Percentiles rank a stretch among this genome's conserved stretches.
Conservation (phyloP, 1,140 invertebrate genomes). For the Drosophila mayri region DNA sequence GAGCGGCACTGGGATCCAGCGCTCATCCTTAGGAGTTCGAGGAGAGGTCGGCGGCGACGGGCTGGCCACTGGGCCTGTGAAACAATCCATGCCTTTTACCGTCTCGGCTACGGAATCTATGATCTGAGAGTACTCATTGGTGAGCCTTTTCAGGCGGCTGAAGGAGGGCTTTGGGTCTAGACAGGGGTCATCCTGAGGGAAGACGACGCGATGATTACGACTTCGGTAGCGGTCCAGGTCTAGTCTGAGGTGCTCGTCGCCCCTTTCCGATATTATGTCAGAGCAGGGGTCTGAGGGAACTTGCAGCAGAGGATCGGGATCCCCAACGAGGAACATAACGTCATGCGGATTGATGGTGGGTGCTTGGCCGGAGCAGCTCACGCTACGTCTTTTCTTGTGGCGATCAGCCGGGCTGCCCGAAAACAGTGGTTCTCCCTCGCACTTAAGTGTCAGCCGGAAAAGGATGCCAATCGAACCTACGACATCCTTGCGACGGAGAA, state of each 20-base stretch:
- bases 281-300: slow-evolving; percentile 39
- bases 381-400: background rate
- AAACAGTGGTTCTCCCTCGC: background rate
- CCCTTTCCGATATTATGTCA: slow-evolving; percentile 16
- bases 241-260: slow-evolving; percentile 35
- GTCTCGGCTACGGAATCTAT: slow-evolving; percentile 23
- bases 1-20: slow-evolving; percentile 39
- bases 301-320: slow-evolving; percentile 30
- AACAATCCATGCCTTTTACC: background rate
- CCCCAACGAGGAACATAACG: slow-evolving; percentile 52
- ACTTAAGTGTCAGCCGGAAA: slow-evolving; percentile 16
- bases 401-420: background rate
- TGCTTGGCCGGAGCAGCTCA: slow-evolving; percentile 3
- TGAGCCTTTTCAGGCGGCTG: slow-evolving; percentile 3
- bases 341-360: slow-evolving; percentile 36
- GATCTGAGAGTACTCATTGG: slow-evolving; percentile 9
- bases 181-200: background rate
- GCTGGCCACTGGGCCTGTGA: too few relatives aligned
- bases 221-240: slow-evolving; percentile 51
- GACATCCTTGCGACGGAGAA: background rate
- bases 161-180: background rate
- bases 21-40: background rate
- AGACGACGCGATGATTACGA: slow-evolving; percentile 6
- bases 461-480: slow-evolving; percentile 7
- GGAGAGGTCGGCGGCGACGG: background rate